phyloP scores from a whole-genome alignment of 1,140 invertebrate genomes.

The Hirudo medicinalis region DNA sequence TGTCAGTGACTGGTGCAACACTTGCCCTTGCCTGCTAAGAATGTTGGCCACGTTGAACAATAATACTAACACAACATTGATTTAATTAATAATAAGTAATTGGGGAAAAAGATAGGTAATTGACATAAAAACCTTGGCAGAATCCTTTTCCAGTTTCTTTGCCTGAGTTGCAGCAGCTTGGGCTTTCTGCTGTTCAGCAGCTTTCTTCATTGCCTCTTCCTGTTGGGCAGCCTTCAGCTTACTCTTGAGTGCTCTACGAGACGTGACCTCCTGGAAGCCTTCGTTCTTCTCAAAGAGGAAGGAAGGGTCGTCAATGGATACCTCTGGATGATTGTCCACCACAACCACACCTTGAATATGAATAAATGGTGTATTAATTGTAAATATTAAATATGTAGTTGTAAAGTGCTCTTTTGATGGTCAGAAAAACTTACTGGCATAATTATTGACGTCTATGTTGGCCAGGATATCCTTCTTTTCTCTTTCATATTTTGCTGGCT shows the following conservation, averaged over 20 bases:
- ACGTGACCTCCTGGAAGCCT: slow-evolving; percentile 73
- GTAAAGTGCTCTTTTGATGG: slow-evolving; percentile 11
- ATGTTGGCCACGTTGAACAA: background rate
- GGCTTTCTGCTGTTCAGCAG: slow-evolving; percentile 45
- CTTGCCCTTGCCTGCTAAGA: background rate
- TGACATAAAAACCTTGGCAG: background rate
- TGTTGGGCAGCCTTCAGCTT: slow-evolving; percentile 39
- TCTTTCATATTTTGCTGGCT: slow-evolving; percentile 41
- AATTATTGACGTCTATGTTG: slow-evolving; percentile 47
- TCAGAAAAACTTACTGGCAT: slow-evolving; percentile 43
- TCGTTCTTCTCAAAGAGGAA: slow-evolving; percentile 49
- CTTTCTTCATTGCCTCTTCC: slow-evolving; percentile 29
- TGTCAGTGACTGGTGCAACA: background rate
- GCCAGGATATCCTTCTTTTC: slow-evolving; percentile 45
- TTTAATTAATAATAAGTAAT: background rate
- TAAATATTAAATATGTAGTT: background rate
- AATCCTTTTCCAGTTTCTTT: slow-evolving; percentile 11
- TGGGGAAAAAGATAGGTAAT: background rate
- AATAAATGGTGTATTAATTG: background rate
- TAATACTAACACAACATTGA: background rate
- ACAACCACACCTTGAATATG: slow-evolving; percentile 45
- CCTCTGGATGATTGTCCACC: slow-evolving; percentile 49
- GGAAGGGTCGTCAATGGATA: slow-evolving; percentile 42
- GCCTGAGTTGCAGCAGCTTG: background rate
- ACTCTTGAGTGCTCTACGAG: slow-evolving; percentile 52